These are phyloP conservation scores for Neoascia interrupta DNA, from an alignment of 2,888 invertebrate species.

Conservation along the genomic window DNA sequence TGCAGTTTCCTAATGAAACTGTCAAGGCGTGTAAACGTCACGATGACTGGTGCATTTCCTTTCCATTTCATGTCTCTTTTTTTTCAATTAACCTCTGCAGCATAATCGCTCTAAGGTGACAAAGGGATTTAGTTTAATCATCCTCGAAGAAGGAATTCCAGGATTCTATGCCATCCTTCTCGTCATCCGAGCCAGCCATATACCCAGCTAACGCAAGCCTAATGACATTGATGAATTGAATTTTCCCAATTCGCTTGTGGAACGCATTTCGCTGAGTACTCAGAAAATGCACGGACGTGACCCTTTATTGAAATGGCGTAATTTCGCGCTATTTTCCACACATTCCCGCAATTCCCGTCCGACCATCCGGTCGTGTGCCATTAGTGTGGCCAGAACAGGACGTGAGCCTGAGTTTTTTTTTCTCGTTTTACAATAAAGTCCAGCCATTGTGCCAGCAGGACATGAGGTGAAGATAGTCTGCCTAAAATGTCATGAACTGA, in stretches of 20 bases:
- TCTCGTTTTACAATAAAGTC: constrained; percentile 3
- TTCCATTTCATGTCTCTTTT: constrained; percentile 2
- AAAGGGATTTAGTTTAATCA: constrained; percentile 49
- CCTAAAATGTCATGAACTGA: constrained; percentile 3
- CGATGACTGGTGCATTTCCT: constrained; percentile 27
- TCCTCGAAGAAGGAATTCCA: constrained; percentile 6
- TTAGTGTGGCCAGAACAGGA: constrained; percentile 15
- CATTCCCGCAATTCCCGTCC: constrained; percentile 4
- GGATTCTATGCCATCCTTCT: too few relatives aligned
- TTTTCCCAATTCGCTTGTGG: constrained; percentile 22
- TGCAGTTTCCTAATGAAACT: constrained; percentile 34
- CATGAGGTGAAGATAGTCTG: neutral
- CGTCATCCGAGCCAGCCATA: neutral
- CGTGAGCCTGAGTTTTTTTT: constrained; percentile 2
- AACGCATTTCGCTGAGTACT: constrained; percentile 16
- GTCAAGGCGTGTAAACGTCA: constrained; percentile 41
- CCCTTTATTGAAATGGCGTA: constrained; percentile 44
- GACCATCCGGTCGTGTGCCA: constrained; percentile 25
- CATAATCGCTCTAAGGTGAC: constrained; percentile 37
- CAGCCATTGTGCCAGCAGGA: neutral
- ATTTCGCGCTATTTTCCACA: constrained; percentile 16
- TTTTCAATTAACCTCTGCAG: constrained; percentile 33
- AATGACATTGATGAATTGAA: constrained; percentile 64
- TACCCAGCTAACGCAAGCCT: neutral
- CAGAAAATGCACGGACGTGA: constrained; percentile 20